These are phyloP conservation scores for Akabosia matsudoensis DNA, from an alignment of 1,140 invertebrate genomes.

Conservation along the genomic window DNA sequence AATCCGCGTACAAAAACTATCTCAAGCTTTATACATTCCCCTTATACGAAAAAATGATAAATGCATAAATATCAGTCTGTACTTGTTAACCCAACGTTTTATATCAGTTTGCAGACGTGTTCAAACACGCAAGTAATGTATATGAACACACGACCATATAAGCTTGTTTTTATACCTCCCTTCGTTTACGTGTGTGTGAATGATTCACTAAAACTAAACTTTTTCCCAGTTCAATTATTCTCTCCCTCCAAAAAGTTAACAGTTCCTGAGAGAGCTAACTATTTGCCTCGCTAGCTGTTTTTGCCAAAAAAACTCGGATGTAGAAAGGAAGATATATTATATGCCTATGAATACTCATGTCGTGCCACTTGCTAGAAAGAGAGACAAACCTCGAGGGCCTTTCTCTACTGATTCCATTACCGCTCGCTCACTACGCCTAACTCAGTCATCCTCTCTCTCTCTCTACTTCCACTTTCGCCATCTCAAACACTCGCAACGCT, in stretches of 20 bases:
- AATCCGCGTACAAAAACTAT: not conserved
- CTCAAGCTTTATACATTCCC: not conserved
- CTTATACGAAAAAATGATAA: not conserved
- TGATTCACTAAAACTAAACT: conserved; percentile 20
- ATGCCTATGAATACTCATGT: conserved; percentile 7
- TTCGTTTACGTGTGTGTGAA: not conserved
- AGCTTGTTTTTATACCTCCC: not conserved
- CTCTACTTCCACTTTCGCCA: not conserved
- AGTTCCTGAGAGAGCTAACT: conserved; percentile 19
- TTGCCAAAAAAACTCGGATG: conserved; percentile 1
- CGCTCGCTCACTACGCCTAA: conserved; percentile 2
- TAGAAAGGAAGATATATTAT: conserved; percentile 20
- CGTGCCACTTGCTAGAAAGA: conserved; percentile 9
- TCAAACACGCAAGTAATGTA: not conserved
- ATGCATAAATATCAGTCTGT: too few relatives aligned
- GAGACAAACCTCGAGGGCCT: conserved; percentile 8
- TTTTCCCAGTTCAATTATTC: conserved; percentile 24
- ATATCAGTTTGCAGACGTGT: not conserved
- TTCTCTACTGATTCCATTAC: conserved; percentile 18
- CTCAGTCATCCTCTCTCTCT: not conserved
- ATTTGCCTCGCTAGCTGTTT: conserved; percentile 2
- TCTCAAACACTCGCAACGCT: not conserved
- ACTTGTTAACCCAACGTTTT: too few relatives aligned
- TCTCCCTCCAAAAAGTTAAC: conserved; percentile 19
- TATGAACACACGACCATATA: not conserved